Evolutionary conservation across 2,888 invertebrate genomes (phyloP), one percentile per base, ranked within the genome.

Genomic region (Caenorhabditis virilis): DNA sequence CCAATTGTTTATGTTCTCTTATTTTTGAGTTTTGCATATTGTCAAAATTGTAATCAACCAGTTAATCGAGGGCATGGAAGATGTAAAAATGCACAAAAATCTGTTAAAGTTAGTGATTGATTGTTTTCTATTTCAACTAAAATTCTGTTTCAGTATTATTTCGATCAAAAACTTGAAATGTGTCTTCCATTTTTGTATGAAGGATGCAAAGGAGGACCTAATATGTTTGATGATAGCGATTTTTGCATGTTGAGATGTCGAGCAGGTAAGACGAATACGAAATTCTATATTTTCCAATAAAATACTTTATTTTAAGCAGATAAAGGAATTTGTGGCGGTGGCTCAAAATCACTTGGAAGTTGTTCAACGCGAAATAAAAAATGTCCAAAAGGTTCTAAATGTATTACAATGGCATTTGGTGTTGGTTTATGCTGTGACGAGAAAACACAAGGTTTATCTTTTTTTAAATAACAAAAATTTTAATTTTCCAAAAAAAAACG

Each of bases 251-350:
- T 54, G 27, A 49, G 63, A 45, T 63, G 63, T 25, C 33, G 63
- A 46, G 49, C 63, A 54, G 63, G 63, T 63, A 39, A 20, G 4
- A 11, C 42, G 6, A 13, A 13, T 41, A 27, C 7, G n/a, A 47
- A 18, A 39, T 11, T 41, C 26, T 20, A 36, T 5, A 7, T 36
- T 36, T 36, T 36, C n/a, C n/a, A n/a, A 5, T n/a, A 11, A 5
- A 36, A 15, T 15, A 7, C 36, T 36, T n/a, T 23, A 22, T 59
- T 42, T 18, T 25, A 36, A 63, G 63, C 63, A 50, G 63, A 63
- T 53, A 63, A 63, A 58, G 63, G 63, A n/a, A 54, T 54, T 15
- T 63, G 63, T 42, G 63, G 63, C 4, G 63, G 63, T 1, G 57
- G 53, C 9, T 43, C 57, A 18, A 63, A 58, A 20, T 38, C 63